Evolutionary conservation across 2,888 invertebrate species (phyloP).

Genomic region (Tiphia femorata): DNA sequence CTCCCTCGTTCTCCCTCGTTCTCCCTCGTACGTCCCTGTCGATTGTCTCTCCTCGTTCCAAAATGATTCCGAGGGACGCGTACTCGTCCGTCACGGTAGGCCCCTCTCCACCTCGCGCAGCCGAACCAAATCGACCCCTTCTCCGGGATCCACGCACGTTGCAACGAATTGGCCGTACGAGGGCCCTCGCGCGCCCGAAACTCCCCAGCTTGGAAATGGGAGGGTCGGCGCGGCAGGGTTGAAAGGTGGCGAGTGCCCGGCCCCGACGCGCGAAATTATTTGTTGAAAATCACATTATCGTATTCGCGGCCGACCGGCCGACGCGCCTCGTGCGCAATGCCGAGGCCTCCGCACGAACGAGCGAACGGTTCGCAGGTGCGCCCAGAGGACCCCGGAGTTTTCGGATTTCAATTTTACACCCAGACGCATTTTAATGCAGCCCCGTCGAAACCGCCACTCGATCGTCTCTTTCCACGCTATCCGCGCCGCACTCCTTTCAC

Average conservation of each 20-base stretch:
- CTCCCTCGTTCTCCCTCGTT: too few species aligned
- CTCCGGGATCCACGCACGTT: too few species aligned
- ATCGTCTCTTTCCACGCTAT: too few species aligned
- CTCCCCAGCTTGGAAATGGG: too few species aligned
- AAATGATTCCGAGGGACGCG: slow-evolving; percentile 32
- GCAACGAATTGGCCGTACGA: too few species aligned
- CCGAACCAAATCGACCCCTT: too few species aligned
- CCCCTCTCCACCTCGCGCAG: slow-evolving; percentile 1
- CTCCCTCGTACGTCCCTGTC: too few species aligned
- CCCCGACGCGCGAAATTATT: slow-evolving; percentile 35
- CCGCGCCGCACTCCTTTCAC: too few species aligned
- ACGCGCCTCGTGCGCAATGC: neutral
- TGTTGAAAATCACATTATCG: slow-evolving; percentile 46
- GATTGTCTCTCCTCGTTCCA: slow-evolving; percentile 16
- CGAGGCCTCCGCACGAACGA: neutral
- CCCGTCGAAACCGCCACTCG: slow-evolving; percentile 36
- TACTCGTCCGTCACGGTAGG: slow-evolving; percentile 32
- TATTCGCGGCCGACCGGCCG: slow-evolving; percentile 9
- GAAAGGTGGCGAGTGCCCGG: neutral
- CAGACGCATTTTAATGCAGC: slow-evolving; percentile 48
- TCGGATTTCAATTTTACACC: slow-evolving; percentile 50
- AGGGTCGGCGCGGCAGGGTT: slow-evolving; percentile 3
- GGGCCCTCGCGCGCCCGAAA: too few species aligned
- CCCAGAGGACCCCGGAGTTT: too few species aligned
- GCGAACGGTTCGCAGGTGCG: slow-evolving; percentile 33